Evolutionary conservation across 2,888 invertebrate genomes (phyloP).

Genomic region (Oscheius sp.): DNA sequence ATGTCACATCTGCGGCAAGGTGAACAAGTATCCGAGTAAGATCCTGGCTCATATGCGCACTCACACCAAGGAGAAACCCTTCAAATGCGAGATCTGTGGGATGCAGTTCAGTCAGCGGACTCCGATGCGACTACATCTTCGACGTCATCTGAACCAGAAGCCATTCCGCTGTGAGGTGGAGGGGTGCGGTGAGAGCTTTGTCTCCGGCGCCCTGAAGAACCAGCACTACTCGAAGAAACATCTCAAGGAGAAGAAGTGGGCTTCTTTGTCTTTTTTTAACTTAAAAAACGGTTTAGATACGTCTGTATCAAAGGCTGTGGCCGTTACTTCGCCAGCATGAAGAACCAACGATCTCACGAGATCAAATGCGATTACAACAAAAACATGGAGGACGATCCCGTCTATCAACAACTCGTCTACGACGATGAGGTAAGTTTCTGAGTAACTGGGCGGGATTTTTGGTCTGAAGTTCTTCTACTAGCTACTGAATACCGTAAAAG

Average conservation of each 20-base stretch:
- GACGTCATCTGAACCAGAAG: slow-evolving; percentile 61
- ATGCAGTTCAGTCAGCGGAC: slow-evolving; percentile 63
- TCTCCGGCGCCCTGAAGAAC: slow-evolving; percentile 60
- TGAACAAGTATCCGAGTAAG: slow-evolving; percentile 66
- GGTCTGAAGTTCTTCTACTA: no score
- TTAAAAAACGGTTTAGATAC: slow-evolving; percentile 45
- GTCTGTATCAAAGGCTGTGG: slow-evolving; percentile 66
- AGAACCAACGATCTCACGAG: slow-evolving; percentile 55
- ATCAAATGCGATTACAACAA: slow-evolving; percentile 44
- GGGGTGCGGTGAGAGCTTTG: slow-evolving; percentile 51
- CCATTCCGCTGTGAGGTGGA: slow-evolving; percentile 49
- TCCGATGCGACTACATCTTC: slow-evolving; percentile 63
- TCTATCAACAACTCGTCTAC: slow-evolving; percentile 19
- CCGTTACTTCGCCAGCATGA: slow-evolving; percentile 49
- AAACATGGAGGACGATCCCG: slow-evolving; percentile 12
- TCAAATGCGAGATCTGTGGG: slow-evolving; percentile 65
- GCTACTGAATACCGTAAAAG: no score
- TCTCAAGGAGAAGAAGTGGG: slow-evolving; percentile 51
- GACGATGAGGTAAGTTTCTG: slow-evolving; percentile 2
- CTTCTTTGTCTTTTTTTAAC: background rate
- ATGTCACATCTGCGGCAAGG: slow-evolving; percentile 63
- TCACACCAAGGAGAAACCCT: slow-evolving; percentile 67
- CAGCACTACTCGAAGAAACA: slow-evolving; percentile 59
- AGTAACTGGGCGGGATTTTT: no score
- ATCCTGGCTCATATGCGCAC: slow-evolving; percentile 67